These are phyloP conservation scores for Tholera decimalis DNA, from an alignment of 2,888 invertebrate species.

Conservation along the genomic window DNA sequence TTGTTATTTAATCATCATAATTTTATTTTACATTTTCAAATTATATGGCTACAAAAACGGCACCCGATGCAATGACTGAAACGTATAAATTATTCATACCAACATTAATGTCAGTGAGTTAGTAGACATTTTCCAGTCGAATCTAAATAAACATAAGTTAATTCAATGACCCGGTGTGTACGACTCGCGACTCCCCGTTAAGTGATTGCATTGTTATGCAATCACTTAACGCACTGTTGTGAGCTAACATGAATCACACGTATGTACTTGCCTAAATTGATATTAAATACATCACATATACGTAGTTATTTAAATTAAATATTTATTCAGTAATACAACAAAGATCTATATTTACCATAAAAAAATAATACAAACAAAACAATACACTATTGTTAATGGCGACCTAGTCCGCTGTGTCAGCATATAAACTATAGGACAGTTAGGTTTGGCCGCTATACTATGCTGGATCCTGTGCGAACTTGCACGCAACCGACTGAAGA, in stretches of 20 bases:
- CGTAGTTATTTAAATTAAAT: no score
- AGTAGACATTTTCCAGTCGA: conserved; percentile 8
- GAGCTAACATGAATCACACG: conserved; percentile 36
- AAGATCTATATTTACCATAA: no score
- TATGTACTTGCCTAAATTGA: conserved; percentile 27
- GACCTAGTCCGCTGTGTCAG: no score
- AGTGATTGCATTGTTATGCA: conserved; percentile 52
- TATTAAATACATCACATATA: conserved; percentile 23
- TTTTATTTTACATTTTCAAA: conserved; percentile 17
- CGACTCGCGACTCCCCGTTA: conserved; percentile 25
- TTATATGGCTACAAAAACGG: conserved; percentile 8
- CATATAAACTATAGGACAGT: no score
- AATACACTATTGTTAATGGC: no score
- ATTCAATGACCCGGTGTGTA: conserved; percentile 34
- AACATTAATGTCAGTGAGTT: conserved; percentile 1
- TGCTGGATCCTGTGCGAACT: no score
- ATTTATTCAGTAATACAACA: no score
- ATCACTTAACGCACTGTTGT: conserved; percentile 29
- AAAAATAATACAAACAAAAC: no score
- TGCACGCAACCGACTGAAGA: no score
- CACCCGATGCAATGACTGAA: conserved; percentile 8
- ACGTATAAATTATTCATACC: conserved; percentile 18
- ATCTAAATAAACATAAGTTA: conserved; percentile 39
- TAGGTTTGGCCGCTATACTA: no score
- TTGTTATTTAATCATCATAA: conserved; percentile 6